Base-by-base conservation (phyloP, 2,888 invertebrate genomes). In the Vannuccia rotundouncinata region DNA sequence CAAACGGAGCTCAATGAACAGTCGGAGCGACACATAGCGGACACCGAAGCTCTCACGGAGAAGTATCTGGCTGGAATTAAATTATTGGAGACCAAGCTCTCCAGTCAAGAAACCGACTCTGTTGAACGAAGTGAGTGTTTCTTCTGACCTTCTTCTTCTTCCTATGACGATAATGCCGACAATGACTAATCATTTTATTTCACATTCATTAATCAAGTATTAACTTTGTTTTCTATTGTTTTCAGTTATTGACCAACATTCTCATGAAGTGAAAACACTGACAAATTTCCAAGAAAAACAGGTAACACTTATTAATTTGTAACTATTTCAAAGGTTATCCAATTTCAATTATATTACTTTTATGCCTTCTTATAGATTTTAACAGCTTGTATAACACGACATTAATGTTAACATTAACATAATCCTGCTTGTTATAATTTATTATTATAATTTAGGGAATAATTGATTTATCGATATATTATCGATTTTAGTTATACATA, bases 181-280 rank as follows among this genome's bases (percentile, higher is more conserved):
- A n/a, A n/a, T n/a, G n/a, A n/a, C n/a, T n/a, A n/a, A n/a, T n/a
- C n/a, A n/a, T n/a, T n/a, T n/a, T n/a, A n/a, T n/a, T n/a, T n/a
- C n/a, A n/a, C n/a, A n/a, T n/a, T n/a, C n/a, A n/a, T n/a, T n/a
- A n/a, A n/a, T n/a, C n/a, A n/a, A n/a, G n/a, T n/a, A n/a, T n/a
- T n/a, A n/a, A n/a, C n/a, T n/a, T n/a, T n/a, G n/a, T n/a, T n/a
- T n/a, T 45, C 17, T 45, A 17, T 45, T 45, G 5, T 45, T 73
- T 73, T 73, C 27, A 73, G 74, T 73, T 22, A 27, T 73, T 25
- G 74, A 73, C 10, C 74, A 73, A 73, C 74, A 73, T 25, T 73
- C 74, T 10, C 27, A 22, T 10, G 74, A 73, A 22, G 74, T 73
- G 2, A 73, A 73, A 27, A 73, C 74, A 27, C 27, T 73, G 5